Evolutionary conservation across 2,888 invertebrate species (phyloP).

Genomic region (Harmothoe impar): DNA sequence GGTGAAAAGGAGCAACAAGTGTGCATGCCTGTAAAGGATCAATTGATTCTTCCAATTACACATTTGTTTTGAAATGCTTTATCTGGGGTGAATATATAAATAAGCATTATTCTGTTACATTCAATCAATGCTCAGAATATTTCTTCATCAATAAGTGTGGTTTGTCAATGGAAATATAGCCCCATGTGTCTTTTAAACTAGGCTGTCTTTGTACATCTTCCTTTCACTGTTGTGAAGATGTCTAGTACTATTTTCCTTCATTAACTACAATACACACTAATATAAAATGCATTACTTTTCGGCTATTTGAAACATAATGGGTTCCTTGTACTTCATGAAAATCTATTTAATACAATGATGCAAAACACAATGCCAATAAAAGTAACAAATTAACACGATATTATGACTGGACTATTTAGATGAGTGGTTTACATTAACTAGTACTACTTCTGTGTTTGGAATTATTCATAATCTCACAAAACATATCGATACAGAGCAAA

Average conservation of each 20-base stretch:
- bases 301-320: background rate
- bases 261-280: background rate
- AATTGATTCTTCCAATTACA: background rate
- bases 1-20: background rate
- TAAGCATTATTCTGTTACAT: slow-evolving; percentile 24
- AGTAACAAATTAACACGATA: background rate
- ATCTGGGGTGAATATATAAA: background rate
- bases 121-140: slow-evolving; percentile 9
- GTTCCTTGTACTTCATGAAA: background rate
- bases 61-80: background rate
- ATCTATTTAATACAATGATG: background rate
- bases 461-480: background rate
- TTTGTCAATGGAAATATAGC: background rate
- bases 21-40: background rate
- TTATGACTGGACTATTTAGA: background rate
- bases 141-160: background rate
- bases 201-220: background rate
- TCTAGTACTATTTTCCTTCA: background rate
- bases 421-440: too few species aligned
- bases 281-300: background rate
- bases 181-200: background rate
- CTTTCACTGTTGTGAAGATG: background rate
- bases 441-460: background rate
- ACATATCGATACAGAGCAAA: slow-evolving; percentile 25
- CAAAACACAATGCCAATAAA: background rate